Base-by-base conservation (phyloP, 2,113 vertebrate species). In the Bufo gargarizans region DNA sequence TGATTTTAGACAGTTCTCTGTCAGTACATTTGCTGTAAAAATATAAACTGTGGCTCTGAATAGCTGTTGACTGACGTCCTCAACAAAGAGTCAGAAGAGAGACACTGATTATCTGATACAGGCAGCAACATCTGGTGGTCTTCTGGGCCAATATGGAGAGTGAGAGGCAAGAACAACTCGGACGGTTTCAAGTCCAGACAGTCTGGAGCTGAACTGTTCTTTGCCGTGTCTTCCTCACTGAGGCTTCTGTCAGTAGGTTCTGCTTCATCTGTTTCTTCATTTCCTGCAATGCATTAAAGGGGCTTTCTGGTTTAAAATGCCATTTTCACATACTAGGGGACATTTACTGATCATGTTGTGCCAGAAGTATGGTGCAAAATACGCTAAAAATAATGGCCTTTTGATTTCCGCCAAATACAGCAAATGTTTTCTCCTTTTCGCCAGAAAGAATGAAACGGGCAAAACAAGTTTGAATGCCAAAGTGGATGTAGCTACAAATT, bases 1-100 rank as follows among this genome's bases (percentile, higher is more conserved):
- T 14, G 16, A 43, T 82, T 65, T 7, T 33, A 63, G 10, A 20
- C 9, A 56, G 8, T 65, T 77, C 4, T 84, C 22, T 55, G 78
- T 96, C 94, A 96, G 89, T 96, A 96, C 4, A 96, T 90, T 5
- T 96, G 95, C 82, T 96, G 96, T 92, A 96, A 91, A 92, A 96
- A 96, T 91, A 96, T 96, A 88, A 96, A 92, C 74, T 96, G 95
- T 90, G 96, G 93, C 91, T 96, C 96, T 90, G 96, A 94, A 76
- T 95, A 96, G 20, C 94, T 94, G 61, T 92, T 93, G 90, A 94
- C 92, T 47, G 94, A 84, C 79, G 94, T 93, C 74, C 94, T 94
- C 49, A 96, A 87, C 22, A 96, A 87, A 0, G 93, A 90, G 58
- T 96, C 96, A 74, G 95, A 94, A 0, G 94, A 90, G 58, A 95